Evolutionary conservation across 2,888 invertebrate species (phyloP).

Genomic region (Metopia argyrocephala): DNA sequence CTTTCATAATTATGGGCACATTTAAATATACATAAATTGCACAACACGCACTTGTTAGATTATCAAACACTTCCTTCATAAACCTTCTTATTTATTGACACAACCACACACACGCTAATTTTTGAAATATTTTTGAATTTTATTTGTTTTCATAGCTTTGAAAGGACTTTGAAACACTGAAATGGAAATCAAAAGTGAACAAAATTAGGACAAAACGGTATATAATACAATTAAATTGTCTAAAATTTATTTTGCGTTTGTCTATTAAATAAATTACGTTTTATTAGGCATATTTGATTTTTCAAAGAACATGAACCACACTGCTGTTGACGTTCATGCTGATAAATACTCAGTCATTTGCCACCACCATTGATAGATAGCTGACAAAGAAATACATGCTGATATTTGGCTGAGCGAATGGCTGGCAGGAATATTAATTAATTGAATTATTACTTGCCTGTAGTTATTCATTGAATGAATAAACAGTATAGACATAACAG

Average conservation of each 20-base stretch:
- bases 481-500: too few relatives aligned
- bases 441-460: constrained; percentile 31
- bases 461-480: neutral
- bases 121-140: too few relatives aligned
- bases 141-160: too few relatives aligned
- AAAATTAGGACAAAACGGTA: neutral
- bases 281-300: neutral
- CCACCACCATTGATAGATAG: neutral
- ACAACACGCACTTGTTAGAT: too few relatives aligned
- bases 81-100: too few relatives aligned
- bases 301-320: neutral
- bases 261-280: constrained; percentile 8
- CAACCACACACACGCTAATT: too few relatives aligned
- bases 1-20: too few relatives aligned
- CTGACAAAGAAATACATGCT: too few relatives aligned
- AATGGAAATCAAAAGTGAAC: too few relatives aligned
- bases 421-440: constrained; percentile 33
- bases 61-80: too few relatives aligned
- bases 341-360: constrained; percentile 4
- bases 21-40: too few relatives aligned
- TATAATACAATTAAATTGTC: neutral
- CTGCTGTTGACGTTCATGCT: neutral
- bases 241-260: neutral
- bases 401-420: neutral
- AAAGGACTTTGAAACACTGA: too few relatives aligned